phyloP scores from a whole-genome alignment of 53 echinoderm and acorn worm genomes.

The Holothuria leucospilota region DNA sequence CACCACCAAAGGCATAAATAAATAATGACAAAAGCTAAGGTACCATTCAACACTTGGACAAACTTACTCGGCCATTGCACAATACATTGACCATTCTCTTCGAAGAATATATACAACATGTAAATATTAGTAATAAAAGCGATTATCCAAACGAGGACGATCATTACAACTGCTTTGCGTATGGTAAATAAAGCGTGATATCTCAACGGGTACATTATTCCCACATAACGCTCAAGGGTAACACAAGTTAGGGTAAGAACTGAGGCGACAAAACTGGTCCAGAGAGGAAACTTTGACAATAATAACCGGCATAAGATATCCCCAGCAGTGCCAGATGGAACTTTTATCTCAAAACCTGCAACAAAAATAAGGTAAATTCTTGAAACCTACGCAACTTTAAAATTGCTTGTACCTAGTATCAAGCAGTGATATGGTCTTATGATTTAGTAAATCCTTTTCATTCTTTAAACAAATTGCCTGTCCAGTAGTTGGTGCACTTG shows the following conservation, averaged over 20 bases:
- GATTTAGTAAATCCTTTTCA: too few species aligned
- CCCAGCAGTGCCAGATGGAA: slow-evolving; percentile 76
- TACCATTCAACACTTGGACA: slow-evolving; percentile 76
- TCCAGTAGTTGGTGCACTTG: too few species aligned
- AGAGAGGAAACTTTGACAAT: slow-evolving; percentile 93
- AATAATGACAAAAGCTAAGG: slow-evolving; percentile 78
- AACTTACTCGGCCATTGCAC: slow-evolving; percentile 71
- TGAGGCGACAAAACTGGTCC: slow-evolving; percentile 90
- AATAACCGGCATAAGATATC: slow-evolving; percentile 82
- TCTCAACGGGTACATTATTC: slow-evolving; percentile 84
- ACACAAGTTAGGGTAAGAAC: slow-evolving; percentile 89
- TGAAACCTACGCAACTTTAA: too few species aligned
- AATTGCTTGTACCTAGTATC: too few species aligned
- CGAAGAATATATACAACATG: slow-evolving; percentile 80
- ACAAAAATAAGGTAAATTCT: neutral
- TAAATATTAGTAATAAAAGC: slow-evolving; percentile 80
- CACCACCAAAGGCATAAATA: slow-evolving; percentile 79
- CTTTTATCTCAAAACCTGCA: slow-evolving; percentile 79
- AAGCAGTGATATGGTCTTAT: too few species aligned
- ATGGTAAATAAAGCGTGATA: slow-evolving; percentile 79
- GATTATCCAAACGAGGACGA: slow-evolving; percentile 71
- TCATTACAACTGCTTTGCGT: slow-evolving; percentile 63
- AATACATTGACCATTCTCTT: slow-evolving; percentile 49
- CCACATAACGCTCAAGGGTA: slow-evolving; percentile 90
- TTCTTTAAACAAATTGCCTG: too few species aligned